Percentiles rank a stretch among this genome's conserved stretches.
phyloP scores from a whole-genome alignment of 2,888 invertebrate genomes.

The Gastracanthus pulcherrimus region DNA sequence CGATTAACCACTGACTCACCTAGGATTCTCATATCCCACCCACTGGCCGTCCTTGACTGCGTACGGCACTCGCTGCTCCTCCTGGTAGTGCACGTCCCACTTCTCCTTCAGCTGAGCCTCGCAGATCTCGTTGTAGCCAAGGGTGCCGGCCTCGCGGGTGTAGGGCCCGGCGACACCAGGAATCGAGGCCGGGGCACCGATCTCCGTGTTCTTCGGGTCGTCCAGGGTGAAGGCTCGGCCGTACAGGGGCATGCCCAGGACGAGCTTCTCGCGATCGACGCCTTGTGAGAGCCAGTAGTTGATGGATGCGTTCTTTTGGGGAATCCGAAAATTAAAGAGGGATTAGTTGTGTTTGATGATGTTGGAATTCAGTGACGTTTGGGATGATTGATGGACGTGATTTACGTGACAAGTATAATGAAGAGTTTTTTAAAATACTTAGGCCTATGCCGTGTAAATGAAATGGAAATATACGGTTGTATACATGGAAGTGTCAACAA shows the following conservation, averaged over 20 bases:
- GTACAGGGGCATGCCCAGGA: constrained; percentile 85
- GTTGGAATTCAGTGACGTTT: too few relatives aligned
- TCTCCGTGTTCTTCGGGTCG: constrained; percentile 74
- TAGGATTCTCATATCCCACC: constrained; percentile 64
- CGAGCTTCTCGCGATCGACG: constrained; percentile 81
- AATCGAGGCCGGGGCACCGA: constrained; percentile 79
- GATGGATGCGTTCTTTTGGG: constrained; percentile 77
- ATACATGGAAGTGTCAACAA: too few relatives aligned
- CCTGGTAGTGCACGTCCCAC: constrained; percentile 73
- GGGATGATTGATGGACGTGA: too few relatives aligned
- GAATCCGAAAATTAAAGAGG: too few relatives aligned
- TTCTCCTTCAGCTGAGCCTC: constrained; percentile 57
- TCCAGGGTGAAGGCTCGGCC: constrained; percentile 83
- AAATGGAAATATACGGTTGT: too few relatives aligned
- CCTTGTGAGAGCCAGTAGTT: constrained; percentile 79
- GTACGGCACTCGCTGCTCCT: constrained; percentile 76
- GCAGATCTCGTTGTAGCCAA: constrained; percentile 85
- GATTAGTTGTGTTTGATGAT: too few relatives aligned
- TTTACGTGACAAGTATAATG: too few relatives aligned
- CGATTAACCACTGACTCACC: constrained; percentile 61
- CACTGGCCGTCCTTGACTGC: constrained; percentile 67
- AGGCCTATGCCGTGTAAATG: too few relatives aligned
- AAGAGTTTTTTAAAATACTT: too few relatives aligned
- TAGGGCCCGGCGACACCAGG: constrained; percentile 81
- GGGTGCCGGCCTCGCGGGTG: constrained; percentile 81